These are phyloP conservation scores for Rhineura floridana DNA, from an alignment of 2,113 vertebrate species.

Conservation along the genomic window DNA sequence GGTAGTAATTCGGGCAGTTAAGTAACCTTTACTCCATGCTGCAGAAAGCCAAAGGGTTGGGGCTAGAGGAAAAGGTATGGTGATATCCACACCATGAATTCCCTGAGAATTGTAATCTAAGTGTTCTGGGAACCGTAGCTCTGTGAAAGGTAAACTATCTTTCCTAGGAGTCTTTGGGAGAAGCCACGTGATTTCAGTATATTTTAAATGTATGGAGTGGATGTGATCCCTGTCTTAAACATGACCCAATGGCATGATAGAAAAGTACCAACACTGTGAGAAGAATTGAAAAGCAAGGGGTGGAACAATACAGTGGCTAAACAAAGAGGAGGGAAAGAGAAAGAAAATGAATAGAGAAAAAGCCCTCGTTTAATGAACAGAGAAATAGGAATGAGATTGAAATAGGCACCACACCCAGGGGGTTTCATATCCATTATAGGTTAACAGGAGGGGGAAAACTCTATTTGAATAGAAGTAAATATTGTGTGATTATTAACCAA, in stretches of 20 bases:
- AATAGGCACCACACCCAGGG: neutral
- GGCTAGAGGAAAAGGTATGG: neutral
- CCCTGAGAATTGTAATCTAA: too few species aligned
- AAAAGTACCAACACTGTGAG: neutral
- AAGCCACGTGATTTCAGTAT: too few species aligned
- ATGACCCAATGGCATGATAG: neutral
- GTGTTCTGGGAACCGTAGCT: too few species aligned
- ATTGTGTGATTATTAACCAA: conserved; percentile 2
- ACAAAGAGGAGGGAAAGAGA: neutral
- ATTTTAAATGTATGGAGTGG: too few species aligned
- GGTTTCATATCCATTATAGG: neutral
- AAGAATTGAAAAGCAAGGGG: neutral
- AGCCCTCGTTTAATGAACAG: neutral
- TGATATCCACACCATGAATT: too few species aligned
- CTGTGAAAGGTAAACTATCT: too few species aligned
- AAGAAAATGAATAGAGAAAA: neutral
- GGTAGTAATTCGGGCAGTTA: neutral
- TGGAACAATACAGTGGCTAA: neutral
- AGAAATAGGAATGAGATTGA: neutral
- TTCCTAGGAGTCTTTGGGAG: too few species aligned
- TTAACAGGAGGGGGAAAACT: neutral
- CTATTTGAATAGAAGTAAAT: neutral
- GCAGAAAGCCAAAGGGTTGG: neutral
- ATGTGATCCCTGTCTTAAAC: neutral
- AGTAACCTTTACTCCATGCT: neutral